These are phyloP conservation scores for Pharmacophagus antenor DNA, from an alignment of 2,888 invertebrate genomes.

Conservation along the genomic window DNA sequence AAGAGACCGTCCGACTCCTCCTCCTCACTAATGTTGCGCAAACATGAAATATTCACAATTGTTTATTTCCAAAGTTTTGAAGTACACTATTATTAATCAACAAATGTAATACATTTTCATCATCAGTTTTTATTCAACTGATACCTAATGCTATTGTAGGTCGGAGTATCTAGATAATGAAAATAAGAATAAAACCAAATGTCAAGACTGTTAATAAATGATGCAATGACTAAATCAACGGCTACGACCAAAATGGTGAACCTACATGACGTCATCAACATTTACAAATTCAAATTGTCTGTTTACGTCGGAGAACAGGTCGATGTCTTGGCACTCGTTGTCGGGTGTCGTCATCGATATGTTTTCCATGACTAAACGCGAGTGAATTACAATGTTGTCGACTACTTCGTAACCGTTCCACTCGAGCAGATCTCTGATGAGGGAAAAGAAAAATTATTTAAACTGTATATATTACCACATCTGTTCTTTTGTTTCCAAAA, in stretches of 20 bases:
- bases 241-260: background rate
- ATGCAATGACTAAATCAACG: background rate
- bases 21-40: too few relatives aligned
- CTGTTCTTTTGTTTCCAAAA: too few relatives aligned
- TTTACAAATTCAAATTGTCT: conserved; percentile 36
- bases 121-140: too few relatives aligned
- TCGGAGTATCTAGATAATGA: background rate
- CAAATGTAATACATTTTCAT: too few relatives aligned
- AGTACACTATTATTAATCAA: too few relatives aligned
- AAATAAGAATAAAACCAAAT: background rate
- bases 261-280: conserved; percentile 27
- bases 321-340: conserved; percentile 57
- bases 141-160: background rate
- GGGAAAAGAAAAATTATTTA: too few relatives aligned
- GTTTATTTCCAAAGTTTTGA: too few relatives aligned
- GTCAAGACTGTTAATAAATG: background rate
- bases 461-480: too few relatives aligned
- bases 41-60: too few relatives aligned
- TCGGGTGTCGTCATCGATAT: conserved; percentile 45
- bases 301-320: conserved; percentile 62
- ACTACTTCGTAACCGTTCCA: conserved; percentile 71
- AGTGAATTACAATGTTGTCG: conserved; percentile 55
- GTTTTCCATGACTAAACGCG: conserved; percentile 49
- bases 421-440: conserved; percentile 65
- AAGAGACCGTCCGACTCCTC: too few relatives aligned